Base-by-base conservation (phyloP, 2,113 vertebrate species). In the Micromys minutus region DNA sequence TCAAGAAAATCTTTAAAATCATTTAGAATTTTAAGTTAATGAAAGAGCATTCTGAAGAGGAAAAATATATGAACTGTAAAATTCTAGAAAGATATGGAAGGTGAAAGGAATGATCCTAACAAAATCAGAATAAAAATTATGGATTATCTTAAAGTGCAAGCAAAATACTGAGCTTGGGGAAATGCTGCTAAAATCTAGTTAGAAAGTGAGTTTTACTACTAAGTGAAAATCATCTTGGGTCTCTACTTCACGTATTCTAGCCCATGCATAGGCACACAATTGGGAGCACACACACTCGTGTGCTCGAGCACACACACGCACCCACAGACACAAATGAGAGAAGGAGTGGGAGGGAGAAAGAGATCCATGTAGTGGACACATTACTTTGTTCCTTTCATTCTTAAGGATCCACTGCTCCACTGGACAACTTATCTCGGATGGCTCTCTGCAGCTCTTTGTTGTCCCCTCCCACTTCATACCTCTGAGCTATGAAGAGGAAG, bases 401-500 rank as follows among this genome's bases (percentile, higher is more conserved):
- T 96, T 94, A 94, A 94, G 92, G 93, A 90, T 93, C 69, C 95
- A 84, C 87, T 96, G 91, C 96, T 97, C 92, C 94, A 61, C 3
- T 31, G 2, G 79, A 79, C n/a, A 95, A 92, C 69, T 17, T 63
- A 67, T 80, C 59, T 57, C 63, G 74, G n/a, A 29, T 8, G 74
- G 87, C 87, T 72, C 24, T 7, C n/a, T 22, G 26, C 3, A 26
- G 19, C 31, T 96, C 94, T 95, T 90, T 63, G 97, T 87, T 65
- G 63, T 94, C 90, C 89, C 79, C 97, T 84, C 93, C 80, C 10
- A 26, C 63, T 12, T 69, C 90, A 90, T 95, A 84, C 50, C 90
- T 52, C 90, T 96, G 94, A 97, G 77, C 97, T 98, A 97, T 96
- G 97, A 98, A 93, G 98, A 98, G 97, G 63, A 59, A 1, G 2